These are phyloP conservation scores for Adelognathus sp. DNA, from an alignment of 2,888 invertebrate genomes.

Conservation along the genomic window DNA sequence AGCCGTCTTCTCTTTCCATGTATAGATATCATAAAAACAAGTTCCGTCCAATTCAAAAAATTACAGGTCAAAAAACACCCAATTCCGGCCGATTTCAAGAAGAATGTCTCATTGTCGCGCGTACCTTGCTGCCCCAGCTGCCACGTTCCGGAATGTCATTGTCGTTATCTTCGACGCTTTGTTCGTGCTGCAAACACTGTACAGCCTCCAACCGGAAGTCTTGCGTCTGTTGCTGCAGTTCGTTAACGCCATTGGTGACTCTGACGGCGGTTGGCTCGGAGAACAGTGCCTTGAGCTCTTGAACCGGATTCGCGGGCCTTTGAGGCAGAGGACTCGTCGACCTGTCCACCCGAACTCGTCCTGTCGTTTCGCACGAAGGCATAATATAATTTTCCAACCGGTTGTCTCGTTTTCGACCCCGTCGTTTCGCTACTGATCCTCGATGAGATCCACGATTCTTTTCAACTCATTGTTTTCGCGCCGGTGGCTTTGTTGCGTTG, in stretches of 20 bases:
- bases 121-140: constrained; percentile 77
- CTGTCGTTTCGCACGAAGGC: constrained; percentile 72
- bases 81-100: background rate
- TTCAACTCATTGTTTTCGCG: constrained; percentile 70
- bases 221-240: constrained; percentile 47
- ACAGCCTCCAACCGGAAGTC: constrained; percentile 72
- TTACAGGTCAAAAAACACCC: too few species aligned
- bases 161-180: constrained; percentile 39
- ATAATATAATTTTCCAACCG: constrained; percentile 59
- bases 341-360: constrained; percentile 70
- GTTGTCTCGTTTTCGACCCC: background rate
- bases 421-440: background rate
- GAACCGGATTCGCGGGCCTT: constrained; percentile 68
- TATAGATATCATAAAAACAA: background rate
- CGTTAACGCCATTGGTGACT: constrained; percentile 64
- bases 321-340: constrained; percentile 74
- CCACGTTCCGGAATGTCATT: constrained; percentile 73
- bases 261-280: constrained; percentile 64
- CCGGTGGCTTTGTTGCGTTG: background rate
- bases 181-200: constrained; percentile 67
- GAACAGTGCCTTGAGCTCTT: constrained; percentile 74
- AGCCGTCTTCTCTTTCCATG: too few species aligned
- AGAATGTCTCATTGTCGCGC: background rate
- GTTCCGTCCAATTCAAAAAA: too few species aligned
- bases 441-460: constrained; percentile 32